Base-by-base conservation (phyloP, 2,113 vertebrate species). In the Lycaon pictus region DNA sequence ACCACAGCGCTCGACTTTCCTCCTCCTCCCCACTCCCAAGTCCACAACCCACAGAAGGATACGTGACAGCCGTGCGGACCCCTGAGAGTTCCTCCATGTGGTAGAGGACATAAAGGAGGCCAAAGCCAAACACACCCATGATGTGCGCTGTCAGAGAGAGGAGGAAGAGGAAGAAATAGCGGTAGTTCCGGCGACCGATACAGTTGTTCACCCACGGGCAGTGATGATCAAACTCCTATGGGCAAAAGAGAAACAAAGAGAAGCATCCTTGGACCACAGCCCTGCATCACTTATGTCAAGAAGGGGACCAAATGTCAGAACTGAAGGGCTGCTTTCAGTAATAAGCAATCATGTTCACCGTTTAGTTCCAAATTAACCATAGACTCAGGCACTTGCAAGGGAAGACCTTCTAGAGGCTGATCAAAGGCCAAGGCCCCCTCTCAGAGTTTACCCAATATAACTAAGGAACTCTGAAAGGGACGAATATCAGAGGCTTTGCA, bases 181-280 rank as follows among this genome's bases (percentile, higher is more conserved):
- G 99, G 98, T 99, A 99, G 98, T 99, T 99, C 98, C 99, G 99
- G 32, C 99, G 99, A 77, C 99, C 99, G 0, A 99, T 99, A 98
- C 99, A 99, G 98, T 99, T 99, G 98, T 99, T 99, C 96, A 99
- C 99, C 99, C 99, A 99, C 27, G 99, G 99, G 96, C 99, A 99
- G 98, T 99, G 99, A 97, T 99, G 99, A 98, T 99, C 99, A 90
- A 99, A 99, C 97, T 99, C 99, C 99, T 99, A 98, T 8, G 0
- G 1, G 63, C 5, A 82, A 94, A 80, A 95, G 25, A 95, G n/a
- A 97, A 3, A 98, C 62, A 60, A 11, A 74, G 63, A 95, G 86
- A 81, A 62, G 51, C 15, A 80, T 71, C 67, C 58, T 51, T 37
- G 56, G 48, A 88, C 32, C 51, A 65, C 0, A 51, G 48, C 35